A percentile compares a stretch with the other conserved stretches of the same genome.
phyloP scores from a whole-genome alignment of 2,797 vertebrate species.

The Gallirallus australis region DNA sequence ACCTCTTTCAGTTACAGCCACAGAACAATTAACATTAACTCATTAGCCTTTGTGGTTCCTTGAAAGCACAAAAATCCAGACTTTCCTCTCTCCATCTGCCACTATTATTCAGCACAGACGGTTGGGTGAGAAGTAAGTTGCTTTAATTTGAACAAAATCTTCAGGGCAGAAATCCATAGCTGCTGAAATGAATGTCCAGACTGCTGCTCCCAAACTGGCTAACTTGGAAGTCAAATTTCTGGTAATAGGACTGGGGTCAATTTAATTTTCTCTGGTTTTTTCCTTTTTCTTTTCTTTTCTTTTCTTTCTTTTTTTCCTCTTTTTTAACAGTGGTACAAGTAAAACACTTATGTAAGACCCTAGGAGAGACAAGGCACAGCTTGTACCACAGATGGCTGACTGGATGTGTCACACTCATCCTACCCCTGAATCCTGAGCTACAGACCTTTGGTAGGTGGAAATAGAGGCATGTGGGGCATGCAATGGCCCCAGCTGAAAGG shows the following conservation, averaged over 20 bases:
- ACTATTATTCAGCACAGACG: slow-evolving; percentile 26
- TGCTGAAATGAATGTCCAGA: not conserved
- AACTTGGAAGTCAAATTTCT: not conserved
- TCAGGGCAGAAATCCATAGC: not conserved
- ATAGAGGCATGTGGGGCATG: fast-evolving
- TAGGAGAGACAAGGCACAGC: not conserved
- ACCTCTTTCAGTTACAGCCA: not conserved
- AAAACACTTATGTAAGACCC: not conserved
- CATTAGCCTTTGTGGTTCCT: slow-evolving; percentile 55
- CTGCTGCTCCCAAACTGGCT: not conserved
- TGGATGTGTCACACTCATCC: not conserved
- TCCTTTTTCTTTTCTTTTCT: not conserved
- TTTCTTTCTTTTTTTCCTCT: fast-evolving
- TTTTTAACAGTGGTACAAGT: not conserved
- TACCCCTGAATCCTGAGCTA: not conserved
- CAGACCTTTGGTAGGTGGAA: not conserved
- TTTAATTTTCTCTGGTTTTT: not conserved
- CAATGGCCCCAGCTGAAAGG: not conserved
- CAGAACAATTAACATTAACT: slow-evolving; percentile 56
- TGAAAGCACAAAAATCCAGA: slow-evolving; percentile 45
- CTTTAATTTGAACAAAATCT: slow-evolving; percentile 51
- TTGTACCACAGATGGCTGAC: not conserved
- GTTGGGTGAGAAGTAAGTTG: not conserved
- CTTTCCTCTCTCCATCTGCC: slow-evolving; percentile 55
- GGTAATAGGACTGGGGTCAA: not conserved